Evolutionary conservation across 2,888 invertebrate species (phyloP).

Genomic region (Tinea pellionella): DNA sequence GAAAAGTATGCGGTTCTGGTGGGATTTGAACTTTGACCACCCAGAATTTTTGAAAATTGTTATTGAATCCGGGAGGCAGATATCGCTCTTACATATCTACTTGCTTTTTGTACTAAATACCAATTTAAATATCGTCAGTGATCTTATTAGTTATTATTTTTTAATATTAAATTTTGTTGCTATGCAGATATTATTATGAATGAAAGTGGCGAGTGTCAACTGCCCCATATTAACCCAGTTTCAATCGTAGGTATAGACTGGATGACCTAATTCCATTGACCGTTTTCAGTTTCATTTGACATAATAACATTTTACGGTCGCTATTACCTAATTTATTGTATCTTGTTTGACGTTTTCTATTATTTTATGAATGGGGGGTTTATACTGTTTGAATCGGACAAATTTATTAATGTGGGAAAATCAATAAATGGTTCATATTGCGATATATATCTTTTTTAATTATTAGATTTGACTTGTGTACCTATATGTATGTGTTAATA

Average conservation of each 20-base stretch:
- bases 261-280: neutral
- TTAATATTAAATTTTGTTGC: no score
- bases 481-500: neutral
- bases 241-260: neutral
- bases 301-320: neutral
- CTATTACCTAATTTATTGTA: neutral
- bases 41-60: neutral
- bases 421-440: neutral
- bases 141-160: no score
- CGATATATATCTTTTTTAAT: neutral
- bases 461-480: neutral
- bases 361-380: neutral
- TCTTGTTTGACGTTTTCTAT: neutral
- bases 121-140: no score
- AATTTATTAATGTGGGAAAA: neutral
- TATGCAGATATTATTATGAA: neutral
- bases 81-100: no score
- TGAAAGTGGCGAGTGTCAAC: neutral
- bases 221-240: neutral
- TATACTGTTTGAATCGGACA: no score
- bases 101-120: no score
- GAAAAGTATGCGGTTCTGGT: neutral
- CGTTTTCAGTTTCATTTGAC: constrained; percentile 2
- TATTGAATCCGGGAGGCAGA: no score
- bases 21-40: neutral